Evolutionary conservation across 1,140 invertebrate species (phyloP).

Genomic region (Littorina saxatilis): DNA sequence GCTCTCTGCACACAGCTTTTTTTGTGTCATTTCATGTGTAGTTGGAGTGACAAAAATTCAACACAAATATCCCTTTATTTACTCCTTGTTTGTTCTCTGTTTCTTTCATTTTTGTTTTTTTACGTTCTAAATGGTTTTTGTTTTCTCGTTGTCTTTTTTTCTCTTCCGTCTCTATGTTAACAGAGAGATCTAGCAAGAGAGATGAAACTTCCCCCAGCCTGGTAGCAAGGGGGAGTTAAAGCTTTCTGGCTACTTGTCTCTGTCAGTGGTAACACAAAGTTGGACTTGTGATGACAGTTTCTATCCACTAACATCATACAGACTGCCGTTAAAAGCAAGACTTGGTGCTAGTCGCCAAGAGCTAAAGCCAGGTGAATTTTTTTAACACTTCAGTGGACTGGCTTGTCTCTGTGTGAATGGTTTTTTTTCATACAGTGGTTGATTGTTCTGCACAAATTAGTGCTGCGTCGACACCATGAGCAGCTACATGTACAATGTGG

Average conservation of each 20-base stretch:
- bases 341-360: background rate
- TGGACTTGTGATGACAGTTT: too few species aligned
- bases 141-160: background rate
- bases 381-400: too few species aligned
- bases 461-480: too few species aligned
- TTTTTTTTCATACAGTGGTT: too few species aligned
- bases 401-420: too few species aligned
- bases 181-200: background rate
- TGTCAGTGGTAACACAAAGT: background rate
- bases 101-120: background rate
- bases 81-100: background rate
- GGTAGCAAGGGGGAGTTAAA: background rate
- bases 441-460: too few species aligned
- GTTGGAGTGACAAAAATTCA: constrained; percentile 16
- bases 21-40: constrained; percentile 26
- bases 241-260: background rate
- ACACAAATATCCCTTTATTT: constrained; percentile 20
- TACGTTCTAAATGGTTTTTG: background rate
- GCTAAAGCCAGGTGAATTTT: too few species aligned
- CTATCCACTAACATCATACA: too few species aligned
- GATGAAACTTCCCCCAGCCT: background rate
- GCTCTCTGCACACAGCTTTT: constrained; percentile 8
- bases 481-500: too few species aligned
- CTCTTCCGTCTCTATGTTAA: background rate
- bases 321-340: background rate